These are phyloP conservation scores for Ooceraea biroi DNA, from an alignment of 1,140 invertebrate genomes.

Conservation along the genomic window DNA sequence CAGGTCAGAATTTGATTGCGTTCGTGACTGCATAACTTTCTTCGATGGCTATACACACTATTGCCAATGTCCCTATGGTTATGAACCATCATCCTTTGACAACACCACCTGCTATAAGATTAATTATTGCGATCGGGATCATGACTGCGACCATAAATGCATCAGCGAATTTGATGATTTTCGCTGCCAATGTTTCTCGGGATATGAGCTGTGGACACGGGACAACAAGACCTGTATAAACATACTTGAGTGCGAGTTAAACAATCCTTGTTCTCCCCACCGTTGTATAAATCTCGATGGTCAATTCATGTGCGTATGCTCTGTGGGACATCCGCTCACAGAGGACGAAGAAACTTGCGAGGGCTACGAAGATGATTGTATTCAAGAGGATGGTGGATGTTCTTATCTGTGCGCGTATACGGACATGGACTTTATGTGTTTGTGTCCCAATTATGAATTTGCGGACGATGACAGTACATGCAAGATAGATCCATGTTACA, in stretches of 20 bases:
- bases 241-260: slow-evolving; percentile 21
- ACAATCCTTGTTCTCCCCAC: slow-evolving; percentile 84
- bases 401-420: slow-evolving; percentile 87
- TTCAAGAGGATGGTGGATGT: slow-evolving; percentile 85
- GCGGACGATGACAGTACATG: slow-evolving; percentile 86
- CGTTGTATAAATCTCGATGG: slow-evolving; percentile 86
- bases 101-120: slow-evolving; percentile 80
- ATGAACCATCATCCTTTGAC: background rate
- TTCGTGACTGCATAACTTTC: too few species aligned
- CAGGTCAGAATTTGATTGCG: too few species aligned
- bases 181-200: slow-evolving; percentile 83
- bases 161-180: slow-evolving; percentile 79
- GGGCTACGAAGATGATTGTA: slow-evolving; percentile 89
- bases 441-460: slow-evolving; percentile 86
- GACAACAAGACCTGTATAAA: slow-evolving; percentile 45
- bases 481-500: slow-evolving; percentile 88
- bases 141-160: slow-evolving; percentile 85
- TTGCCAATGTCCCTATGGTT: slow-evolving; percentile 83
- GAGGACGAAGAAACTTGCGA: slow-evolving; percentile 85
- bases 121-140: slow-evolving; percentile 23
- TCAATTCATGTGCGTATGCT: slow-evolving; percentile 87
- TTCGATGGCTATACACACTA: too few species aligned
- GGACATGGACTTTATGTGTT: slow-evolving; percentile 87
- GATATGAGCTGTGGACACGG: slow-evolving; percentile 46
- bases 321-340: slow-evolving; percentile 85